Percentiles rank a stretch among this genome's conserved stretches.
Conservation (phyloP, 1,140 invertebrate species). For the Drosophila navojoa region DNA sequence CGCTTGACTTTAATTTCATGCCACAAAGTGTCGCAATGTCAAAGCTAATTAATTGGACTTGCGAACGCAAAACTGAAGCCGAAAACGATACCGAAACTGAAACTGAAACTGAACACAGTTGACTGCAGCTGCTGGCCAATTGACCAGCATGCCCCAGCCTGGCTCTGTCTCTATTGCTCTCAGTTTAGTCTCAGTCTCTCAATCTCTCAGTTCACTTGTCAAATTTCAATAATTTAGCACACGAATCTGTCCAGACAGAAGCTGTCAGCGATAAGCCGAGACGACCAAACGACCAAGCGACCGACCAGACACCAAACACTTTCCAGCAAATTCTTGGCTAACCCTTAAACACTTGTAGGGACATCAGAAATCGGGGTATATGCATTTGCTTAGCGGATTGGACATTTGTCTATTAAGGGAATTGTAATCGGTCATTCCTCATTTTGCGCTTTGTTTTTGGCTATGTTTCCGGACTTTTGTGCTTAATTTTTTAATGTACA, state of each 20-base stretch:
- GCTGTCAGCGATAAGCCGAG: conserved; percentile 62
- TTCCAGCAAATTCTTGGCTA: conserved; percentile 38
- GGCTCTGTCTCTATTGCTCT: neutral
- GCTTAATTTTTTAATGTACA: no score
- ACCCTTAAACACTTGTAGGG: conserved; percentile 27
- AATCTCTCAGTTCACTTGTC: conserved; percentile 45
- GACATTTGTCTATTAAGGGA: neutral
- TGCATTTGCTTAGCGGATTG: neutral
- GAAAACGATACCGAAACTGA: conserved; percentile 23
- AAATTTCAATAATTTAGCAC: conserved; percentile 70
- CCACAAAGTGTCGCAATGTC: conserved; percentile 50
- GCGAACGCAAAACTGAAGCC: conserved; percentile 16
- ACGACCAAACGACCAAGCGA: conserved; percentile 30
- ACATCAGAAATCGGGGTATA: neutral
- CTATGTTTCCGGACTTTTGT: no score
- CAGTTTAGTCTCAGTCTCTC: neutral
- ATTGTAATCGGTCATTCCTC: no score
- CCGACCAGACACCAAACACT: conserved; percentile 48
- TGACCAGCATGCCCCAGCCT: conserved; percentile 45
- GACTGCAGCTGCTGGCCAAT: conserved; percentile 50
- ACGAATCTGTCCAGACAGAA: conserved; percentile 57
- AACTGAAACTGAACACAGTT: conserved; percentile 1
- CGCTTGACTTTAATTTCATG: conserved; percentile 61
- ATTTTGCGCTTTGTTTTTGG: no score
- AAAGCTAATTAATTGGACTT: conserved; percentile 70